Base-by-base conservation (phyloP, 2,888 invertebrate genomes). In the Chydorus sphaericus region DNA sequence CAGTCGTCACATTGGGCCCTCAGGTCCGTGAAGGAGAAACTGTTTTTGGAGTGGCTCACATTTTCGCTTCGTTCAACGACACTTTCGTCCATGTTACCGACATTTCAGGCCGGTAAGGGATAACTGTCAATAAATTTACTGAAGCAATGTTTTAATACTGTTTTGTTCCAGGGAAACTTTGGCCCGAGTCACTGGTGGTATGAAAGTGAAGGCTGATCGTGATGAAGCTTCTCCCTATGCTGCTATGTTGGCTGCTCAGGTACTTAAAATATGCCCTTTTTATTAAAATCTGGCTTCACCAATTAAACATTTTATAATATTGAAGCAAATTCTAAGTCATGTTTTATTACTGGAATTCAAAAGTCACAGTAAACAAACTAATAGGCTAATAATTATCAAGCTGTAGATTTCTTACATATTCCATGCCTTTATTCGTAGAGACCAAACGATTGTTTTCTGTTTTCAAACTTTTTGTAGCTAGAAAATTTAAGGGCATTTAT, bases 191-290 rank as follows among this genome's bases (percentile, higher is more conserved):
- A 98, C 98, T 64, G 91, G 92, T 66, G 92, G 92, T 60, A 99
- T 98, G 98, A 98, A 98, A 77, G 98, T 99, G 49, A 98, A 98
- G 76, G 98, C 98, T 65, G 98, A 99, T 77, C 85, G 98, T 77
- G 98, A 98, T 74, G 98, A 98, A 75, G 93, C 98, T 62, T 97
- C 97, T 49, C 98, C 98, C 50, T 99, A 98, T 70, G 98, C 98
- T 67, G 98, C 98, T 82, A 99, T 98, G 98, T 92, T 98, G 76
- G 98, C 98, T 65, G 97, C 97, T 62, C 97, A 98, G 79, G 88
- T 88, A 73, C 68, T 64, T n/a, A 6, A 29, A 29, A n/a, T 28
- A n/a, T n/a, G 26, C 18, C 11, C 36, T 14, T 11, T 11, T 28
- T 10, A 4, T 11, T 30, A 50, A 5, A 28, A 28, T 2, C 2